Percentiles rank a stretch among this genome's conserved stretches.
Conservation (phyloP, 2,888 invertebrate species). For the Ectobius pallidus region DNA sequence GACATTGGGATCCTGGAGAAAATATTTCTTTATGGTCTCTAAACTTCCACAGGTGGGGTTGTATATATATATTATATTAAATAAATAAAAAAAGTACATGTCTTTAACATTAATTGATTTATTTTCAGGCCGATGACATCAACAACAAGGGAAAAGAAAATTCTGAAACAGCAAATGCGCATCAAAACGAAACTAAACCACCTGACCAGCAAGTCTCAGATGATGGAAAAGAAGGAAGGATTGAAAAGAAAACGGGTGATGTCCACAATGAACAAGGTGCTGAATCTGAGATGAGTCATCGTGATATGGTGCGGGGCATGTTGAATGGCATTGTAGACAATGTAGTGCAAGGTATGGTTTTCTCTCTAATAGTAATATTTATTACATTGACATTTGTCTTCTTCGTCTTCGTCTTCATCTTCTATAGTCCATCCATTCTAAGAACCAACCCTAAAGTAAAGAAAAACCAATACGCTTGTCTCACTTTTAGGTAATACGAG, state of each 20-base stretch:
- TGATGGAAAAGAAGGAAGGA: conserved; percentile 47
- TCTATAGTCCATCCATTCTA: too few species aligned
- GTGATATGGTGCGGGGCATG: conserved; percentile 53
- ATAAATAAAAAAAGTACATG: too few species aligned
- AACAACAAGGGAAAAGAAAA: conserved; percentile 37
- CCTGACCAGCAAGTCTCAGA: conserved; percentile 29
- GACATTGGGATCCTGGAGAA: too few species aligned
- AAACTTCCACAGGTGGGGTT: too few species aligned
- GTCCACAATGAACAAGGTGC: conserved; percentile 17
- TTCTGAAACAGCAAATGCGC: conserved; percentile 26
- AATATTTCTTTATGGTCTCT: too few species aligned
- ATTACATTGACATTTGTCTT: too few species aligned
- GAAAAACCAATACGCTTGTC: too few species aligned
- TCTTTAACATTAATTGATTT: background rate
- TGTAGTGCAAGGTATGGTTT: conserved; percentile 46
- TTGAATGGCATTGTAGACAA: conserved; percentile 54
- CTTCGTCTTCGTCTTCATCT: too few species aligned
- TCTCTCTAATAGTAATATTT: conserved; percentile 36
- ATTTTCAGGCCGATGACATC: conserved; percentile 51
- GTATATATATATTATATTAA: too few species aligned
- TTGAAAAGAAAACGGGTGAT: conserved; percentile 58
- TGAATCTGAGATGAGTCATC: conserved; percentile 43
- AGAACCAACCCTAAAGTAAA: too few species aligned
- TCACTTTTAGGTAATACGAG: too few species aligned
- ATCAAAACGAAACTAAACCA: conserved; percentile 20